Evolutionary conservation across 2,113 vertebrate genomes (phyloP), one percentile per base, ranked within the genome.

Genomic region (Piliocolobus tephrosceles): DNA sequence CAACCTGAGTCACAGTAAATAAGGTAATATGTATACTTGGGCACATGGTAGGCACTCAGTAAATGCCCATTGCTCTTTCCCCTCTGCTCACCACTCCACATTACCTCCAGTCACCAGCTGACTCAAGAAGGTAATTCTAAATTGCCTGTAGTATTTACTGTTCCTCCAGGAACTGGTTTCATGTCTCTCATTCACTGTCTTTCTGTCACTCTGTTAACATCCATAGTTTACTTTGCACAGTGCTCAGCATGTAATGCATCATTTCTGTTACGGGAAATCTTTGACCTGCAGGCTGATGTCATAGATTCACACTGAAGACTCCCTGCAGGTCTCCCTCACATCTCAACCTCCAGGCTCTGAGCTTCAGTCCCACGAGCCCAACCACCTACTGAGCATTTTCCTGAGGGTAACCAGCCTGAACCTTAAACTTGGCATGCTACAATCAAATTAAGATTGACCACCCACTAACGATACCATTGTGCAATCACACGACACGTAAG

Each of bases 201-300:
- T 70, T 80, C 45, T 52, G 66, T 85, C 79, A 55, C 8, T 40
- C 86, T 40, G 22, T 40, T 79, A 61, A 50, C 90, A 47, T 35
- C 64, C 78, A 16, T 0, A 57, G 92, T 64, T 83, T 43, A 64
- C 94, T 73, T n/a, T 45, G 72, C 9, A 14, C 32, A 10, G 88
- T 8, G 25, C 78, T 94, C 47, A 72, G 68, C 91, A 64, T 8
- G 25, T 75, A 82, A 30, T 0, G 23, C 40, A 86, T 82, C 64
- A 5, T 18, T 87, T 78, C 81, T 73, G 5, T 22, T 20, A 52
- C 85, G 79, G 82, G 68, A 91, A 58, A 64, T 35, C 35, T 94
- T 47, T 64, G 38, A 90, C 40, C 58, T 27, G 40, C 73, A 64
- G 88, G 70, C 73, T 61, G 68, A 87, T 30, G 79, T 95, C 83